A percentile compares a stretch with the other conserved stretches of the same genome.
Conservation (phyloP, 2,888 invertebrate species). For the Pardosa pseudoannulata region DNA sequence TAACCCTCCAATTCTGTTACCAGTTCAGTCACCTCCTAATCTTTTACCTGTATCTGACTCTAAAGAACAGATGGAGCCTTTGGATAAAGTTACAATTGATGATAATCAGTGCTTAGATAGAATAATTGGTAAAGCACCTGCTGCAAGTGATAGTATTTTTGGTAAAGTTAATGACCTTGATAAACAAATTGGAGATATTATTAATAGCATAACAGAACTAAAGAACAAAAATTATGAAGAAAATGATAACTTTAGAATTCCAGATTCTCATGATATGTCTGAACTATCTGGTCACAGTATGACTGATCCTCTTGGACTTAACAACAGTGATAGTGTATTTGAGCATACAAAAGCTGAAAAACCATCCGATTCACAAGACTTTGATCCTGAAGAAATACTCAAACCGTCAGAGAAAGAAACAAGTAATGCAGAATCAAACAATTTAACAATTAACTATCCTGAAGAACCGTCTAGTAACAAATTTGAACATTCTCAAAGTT, state of each 20-base stretch:
- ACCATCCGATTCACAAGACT: not conserved
- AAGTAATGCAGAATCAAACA: not conserved
- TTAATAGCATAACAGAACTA: constrained; percentile 26
- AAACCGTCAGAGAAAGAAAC: constrained; percentile 31
- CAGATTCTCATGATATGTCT: constrained; percentile 19
- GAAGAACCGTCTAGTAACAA: constrained; percentile 37
- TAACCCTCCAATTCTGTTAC: constrained; percentile 56
- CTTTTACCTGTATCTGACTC: constrained; percentile 36
- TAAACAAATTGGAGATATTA: constrained; percentile 35
- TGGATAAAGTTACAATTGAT: constrained; percentile 10
- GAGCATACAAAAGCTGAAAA: not conserved
- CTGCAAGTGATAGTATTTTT: constrained; percentile 11
- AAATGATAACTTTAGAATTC: not conserved
- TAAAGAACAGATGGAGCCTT: constrained; percentile 41
- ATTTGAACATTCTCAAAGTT: constrained; percentile 26
- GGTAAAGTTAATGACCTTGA: constrained; percentile 40
- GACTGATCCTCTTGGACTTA: constrained; percentile 28
- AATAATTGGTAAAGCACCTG: constrained; percentile 1
- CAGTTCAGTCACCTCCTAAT: constrained; percentile 49
- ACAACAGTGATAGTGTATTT: constrained; percentile 25
- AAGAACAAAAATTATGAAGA: not conserved
- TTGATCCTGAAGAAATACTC: constrained; percentile 14
- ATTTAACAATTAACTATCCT: constrained; percentile 22
- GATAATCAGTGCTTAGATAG: constrained; percentile 23
- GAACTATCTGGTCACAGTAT: constrained; percentile 31